These are phyloP conservation scores for Caenorhabditis inopinata DNA, from an alignment of 1,140 invertebrate genomes.

Conservation along the genomic window DNA sequence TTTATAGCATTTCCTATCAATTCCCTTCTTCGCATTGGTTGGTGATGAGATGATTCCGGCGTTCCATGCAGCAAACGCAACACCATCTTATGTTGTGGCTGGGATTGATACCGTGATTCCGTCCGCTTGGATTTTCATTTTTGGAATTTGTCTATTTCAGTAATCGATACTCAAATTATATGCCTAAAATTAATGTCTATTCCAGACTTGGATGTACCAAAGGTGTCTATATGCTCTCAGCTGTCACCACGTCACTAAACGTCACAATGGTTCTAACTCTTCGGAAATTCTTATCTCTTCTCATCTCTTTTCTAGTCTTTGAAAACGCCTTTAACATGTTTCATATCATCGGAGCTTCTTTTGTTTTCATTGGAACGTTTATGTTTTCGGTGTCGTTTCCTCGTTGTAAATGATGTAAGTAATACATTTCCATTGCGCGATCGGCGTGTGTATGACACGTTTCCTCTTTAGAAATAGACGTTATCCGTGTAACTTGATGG, in stretches of 20 bases:
- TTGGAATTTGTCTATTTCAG: slow-evolving; percentile 51
- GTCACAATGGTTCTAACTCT: slow-evolving; percentile 93
- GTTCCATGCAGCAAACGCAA: neutral
- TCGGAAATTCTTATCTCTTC: slow-evolving; percentile 86
- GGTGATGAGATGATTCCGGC: slow-evolving; percentile 54
- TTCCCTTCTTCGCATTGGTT: slow-evolving; percentile 80
- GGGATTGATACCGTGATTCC: neutral
- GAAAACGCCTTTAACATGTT: slow-evolving; percentile 84
- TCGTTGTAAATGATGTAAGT: neutral
- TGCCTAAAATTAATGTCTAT: too few relatives aligned
- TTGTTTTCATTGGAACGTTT: slow-evolving; percentile 87
- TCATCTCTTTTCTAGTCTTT: slow-evolving; percentile 93
- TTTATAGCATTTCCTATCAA: slow-evolving; percentile 76
- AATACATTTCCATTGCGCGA: too few relatives aligned
- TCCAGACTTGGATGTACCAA: slow-evolving; percentile 82
- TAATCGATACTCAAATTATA: too few relatives aligned
- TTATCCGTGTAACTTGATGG: too few relatives aligned
- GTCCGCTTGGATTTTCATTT: slow-evolving; percentile 29
- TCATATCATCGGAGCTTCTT: slow-evolving; percentile 86
- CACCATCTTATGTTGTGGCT: neutral
- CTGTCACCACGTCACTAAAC: slow-evolving; percentile 86
- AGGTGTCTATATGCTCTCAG: slow-evolving; percentile 88
- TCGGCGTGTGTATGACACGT: too few relatives aligned
- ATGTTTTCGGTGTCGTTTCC: slow-evolving; percentile 76
- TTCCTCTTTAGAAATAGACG: too few relatives aligned